These are phyloP conservation scores for Hippolais icterina DNA, from an alignment of 2,113 vertebrate genomes.

Conservation along the genomic window DNA sequence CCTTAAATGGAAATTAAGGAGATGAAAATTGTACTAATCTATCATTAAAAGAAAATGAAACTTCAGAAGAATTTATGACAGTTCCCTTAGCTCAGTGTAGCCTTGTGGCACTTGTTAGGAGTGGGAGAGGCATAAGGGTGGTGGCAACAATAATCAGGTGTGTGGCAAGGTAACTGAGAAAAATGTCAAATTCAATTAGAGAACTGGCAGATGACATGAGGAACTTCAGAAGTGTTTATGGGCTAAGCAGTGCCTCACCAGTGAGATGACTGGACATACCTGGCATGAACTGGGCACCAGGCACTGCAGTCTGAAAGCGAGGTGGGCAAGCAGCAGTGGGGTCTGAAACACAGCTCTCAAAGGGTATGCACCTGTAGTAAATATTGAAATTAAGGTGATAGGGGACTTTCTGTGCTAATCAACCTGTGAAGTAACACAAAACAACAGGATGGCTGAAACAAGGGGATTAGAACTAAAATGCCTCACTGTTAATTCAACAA, in stretches of 20 bases:
- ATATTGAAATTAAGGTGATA: neutral
- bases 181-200: neutral
- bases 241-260: neutral
- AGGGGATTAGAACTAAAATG: neutral
- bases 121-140: neutral
- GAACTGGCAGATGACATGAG: neutral
- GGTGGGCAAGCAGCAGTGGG: neutral
- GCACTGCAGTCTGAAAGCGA: neutral
- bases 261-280: too few species aligned
- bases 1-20: slow-evolving; percentile 61
- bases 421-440: neutral
- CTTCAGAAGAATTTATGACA: slow-evolving; percentile 69
- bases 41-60: slow-evolving; percentile 75
- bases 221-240: neutral
- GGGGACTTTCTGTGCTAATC: neutral
- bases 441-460: neutral
- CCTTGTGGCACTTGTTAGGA: neutral
- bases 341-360: fast-evolving
- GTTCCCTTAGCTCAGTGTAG: slow-evolving; percentile 37
- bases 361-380: neutral
- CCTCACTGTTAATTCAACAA: neutral
- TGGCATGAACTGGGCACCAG: neutral
- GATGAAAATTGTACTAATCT: slow-evolving; percentile 66
- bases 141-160: neutral
- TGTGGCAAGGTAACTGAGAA: neutral